Evolutionary conservation across 1,140 invertebrate species (phyloP).

Genomic region (Arion vulgaris): DNA sequence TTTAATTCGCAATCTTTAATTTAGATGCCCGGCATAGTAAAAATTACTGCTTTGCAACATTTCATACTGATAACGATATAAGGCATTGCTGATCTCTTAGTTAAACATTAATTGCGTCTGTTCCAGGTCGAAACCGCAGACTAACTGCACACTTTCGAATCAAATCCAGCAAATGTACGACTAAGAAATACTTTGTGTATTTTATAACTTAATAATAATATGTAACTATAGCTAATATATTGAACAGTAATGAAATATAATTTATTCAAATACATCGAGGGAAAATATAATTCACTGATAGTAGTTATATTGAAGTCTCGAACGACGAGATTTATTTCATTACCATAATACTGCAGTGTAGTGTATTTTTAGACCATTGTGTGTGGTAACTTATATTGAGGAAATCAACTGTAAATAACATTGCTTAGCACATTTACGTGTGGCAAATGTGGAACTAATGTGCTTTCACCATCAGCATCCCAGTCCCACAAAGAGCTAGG

Average conservation of each 20-base stretch:
- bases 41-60: too few relatives aligned
- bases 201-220: too few relatives aligned
- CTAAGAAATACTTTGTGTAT: not conserved
- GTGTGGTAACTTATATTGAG: constrained; percentile 32
- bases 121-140: too few relatives aligned
- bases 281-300: not conserved
- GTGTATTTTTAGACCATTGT: constrained; percentile 36
- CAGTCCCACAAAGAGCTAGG: not conserved
- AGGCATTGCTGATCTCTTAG: too few relatives aligned
- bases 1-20: too few relatives aligned
- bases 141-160: not conserved
- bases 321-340: constrained; percentile 26
- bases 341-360: constrained; percentile 40
- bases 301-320: constrained; percentile 19
- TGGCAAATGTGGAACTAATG: constrained; percentile 26
- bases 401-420: constrained; percentile 38
- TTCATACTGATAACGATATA: too few relatives aligned
- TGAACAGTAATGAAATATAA: too few relatives aligned
- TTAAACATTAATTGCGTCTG: too few relatives aligned
- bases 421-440: not conserved
- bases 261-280: not conserved
- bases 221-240: too few relatives aligned
- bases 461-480: constrained; percentile 12
- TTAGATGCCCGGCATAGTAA: too few relatives aligned
- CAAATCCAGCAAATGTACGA: not conserved